Base-by-base conservation (phyloP, 2,797 vertebrate genomes). In the Acipenser oxyrinchus region DNA sequence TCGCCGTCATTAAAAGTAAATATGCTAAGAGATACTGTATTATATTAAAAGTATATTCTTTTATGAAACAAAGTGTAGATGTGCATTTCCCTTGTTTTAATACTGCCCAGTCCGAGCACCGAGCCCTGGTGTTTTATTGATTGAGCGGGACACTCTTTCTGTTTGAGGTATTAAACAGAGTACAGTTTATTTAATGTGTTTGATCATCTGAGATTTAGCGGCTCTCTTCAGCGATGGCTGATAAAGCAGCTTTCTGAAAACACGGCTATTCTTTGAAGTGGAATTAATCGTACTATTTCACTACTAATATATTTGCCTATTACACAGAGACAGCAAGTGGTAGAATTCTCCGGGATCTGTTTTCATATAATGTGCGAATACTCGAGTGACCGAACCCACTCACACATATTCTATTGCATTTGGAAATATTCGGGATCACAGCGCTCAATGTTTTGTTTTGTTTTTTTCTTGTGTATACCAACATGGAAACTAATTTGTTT, bases 131-230 rank as follows among this genome's bases (percentile, higher is more conserved):
- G 48, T 72, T 68, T 66, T 67, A 68, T 69, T 73, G 69, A 76
- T 69, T 68, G 57, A 55, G 60, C 51, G 66, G 72, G 70, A 59
- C 49, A 18, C 55, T 48, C 65, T 55, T 64, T 62, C 67, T 70
- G 68, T 72, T 68, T 74, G 76, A 72, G 73, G 64, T 70, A 69
- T 71, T 65, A 72, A 72, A 68, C 63, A 61, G 72, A 73, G 69
- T 63, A 70, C 70, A 71, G 69, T 71, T 70, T 71, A 77, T 76
- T 74, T 70, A 73, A 71, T 51, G 68, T 73, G 74, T 75, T 71
- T 75, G 74, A 69, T 71, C 70, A 68, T 72, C 64, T 62, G 53
- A 70, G 68, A 73, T 69, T 71, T 68, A 71, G 66, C 71, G 68
- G 69, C 70, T 70, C 68, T 68, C 71, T 68, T 71, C 70, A 67